phyloP scores from a whole-genome alignment of 2,113 vertebrate genomes.

The Chamaetylas fuelleborni region DNA sequence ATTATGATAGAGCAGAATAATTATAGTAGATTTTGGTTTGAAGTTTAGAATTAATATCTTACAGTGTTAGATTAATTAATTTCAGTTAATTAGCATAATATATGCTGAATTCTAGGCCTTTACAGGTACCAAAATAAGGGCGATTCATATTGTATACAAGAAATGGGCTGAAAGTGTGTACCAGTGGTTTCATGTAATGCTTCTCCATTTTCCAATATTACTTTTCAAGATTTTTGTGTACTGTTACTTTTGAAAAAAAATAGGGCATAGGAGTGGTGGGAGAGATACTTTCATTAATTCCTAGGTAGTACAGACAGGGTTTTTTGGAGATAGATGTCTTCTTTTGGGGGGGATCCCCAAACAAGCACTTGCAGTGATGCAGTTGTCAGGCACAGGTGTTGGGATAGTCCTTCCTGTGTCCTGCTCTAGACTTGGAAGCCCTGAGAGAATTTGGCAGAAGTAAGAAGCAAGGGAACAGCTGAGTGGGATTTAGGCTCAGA shows the following conservation, averaged over 20 bases:
- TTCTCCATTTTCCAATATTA: background rate
- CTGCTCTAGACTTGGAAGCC: background rate
- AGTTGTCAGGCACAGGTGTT: background rate
- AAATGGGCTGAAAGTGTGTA: background rate
- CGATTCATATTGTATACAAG: background rate
- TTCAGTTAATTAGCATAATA: background rate
- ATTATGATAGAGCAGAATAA: background rate
- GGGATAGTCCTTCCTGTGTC: background rate
- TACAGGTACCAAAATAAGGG: background rate
- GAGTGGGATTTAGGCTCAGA: background rate
- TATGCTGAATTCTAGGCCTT: background rate
- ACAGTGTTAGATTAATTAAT: background rate
- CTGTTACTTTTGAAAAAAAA: background rate
- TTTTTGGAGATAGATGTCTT: background rate
- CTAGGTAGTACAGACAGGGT: background rate
- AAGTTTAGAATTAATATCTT: background rate
- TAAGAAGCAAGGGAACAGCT: background rate
- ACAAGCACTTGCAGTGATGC: accelerated
- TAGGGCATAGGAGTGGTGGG: background rate
- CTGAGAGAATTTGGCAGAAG: background rate
- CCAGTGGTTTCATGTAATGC: background rate
- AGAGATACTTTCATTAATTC: background rate
- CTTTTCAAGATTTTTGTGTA: background rate
- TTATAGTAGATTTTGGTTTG: background rate
- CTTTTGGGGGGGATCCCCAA: background rate